Evolutionary conservation across 2,888 invertebrate genomes (phyloP).

Genomic region (Drosophila birchii): DNA sequence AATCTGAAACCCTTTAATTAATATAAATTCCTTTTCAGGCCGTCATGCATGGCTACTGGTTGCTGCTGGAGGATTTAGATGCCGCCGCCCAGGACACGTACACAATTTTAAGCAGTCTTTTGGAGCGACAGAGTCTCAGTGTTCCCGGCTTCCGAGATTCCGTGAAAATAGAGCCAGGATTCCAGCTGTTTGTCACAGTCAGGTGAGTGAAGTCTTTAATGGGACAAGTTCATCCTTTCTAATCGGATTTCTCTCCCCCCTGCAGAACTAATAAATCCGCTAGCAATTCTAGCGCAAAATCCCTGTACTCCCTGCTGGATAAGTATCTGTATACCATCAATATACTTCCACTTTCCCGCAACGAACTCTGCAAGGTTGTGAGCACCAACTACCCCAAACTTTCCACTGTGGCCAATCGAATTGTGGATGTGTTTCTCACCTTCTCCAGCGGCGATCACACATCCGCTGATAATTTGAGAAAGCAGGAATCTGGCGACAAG

Average conservation of each 20-base stretch:
- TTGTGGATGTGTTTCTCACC: slow-evolving; percentile 93
- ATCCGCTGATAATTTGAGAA: slow-evolving; percentile 81
- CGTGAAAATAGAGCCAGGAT: slow-evolving; percentile 92
- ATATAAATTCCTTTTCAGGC: slow-evolving; percentile 85
- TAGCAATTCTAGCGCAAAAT: slow-evolving; percentile 85
- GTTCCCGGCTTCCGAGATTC: slow-evolving; percentile 95
- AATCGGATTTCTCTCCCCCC: background rate
- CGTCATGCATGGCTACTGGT: slow-evolving; percentile 94
- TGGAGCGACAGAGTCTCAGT: slow-evolving; percentile 92
- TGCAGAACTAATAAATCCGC: slow-evolving; percentile 82
- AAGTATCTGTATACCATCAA: slow-evolving; percentile 93
- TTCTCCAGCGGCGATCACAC: slow-evolving; percentile 90
- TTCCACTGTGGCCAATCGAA: slow-evolving; percentile 89
- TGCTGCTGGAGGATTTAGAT: slow-evolving; percentile 98
- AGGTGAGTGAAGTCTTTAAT: slow-evolving; percentile 85
- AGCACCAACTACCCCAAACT: slow-evolving; percentile 89
- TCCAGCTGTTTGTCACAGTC: slow-evolving; percentile 96
- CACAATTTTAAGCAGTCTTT: slow-evolving; percentile 92
- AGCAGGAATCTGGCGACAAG: slow-evolving; percentile 84
- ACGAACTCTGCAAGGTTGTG: slow-evolving; percentile 91
- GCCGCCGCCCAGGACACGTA: slow-evolving; percentile 96
- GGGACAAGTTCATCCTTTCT: background rate
- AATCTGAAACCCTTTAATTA: background rate
- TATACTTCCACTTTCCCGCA: slow-evolving; percentile 90
- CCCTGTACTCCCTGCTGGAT: slow-evolving; percentile 89